A percentile compares a stretch with the other conserved stretches of the same genome.
These are phyloP conservation scores for Balaenoptera acutorostrata DNA, from an alignment of 2,113 vertebrate species.

Conservation along the genomic window DNA sequence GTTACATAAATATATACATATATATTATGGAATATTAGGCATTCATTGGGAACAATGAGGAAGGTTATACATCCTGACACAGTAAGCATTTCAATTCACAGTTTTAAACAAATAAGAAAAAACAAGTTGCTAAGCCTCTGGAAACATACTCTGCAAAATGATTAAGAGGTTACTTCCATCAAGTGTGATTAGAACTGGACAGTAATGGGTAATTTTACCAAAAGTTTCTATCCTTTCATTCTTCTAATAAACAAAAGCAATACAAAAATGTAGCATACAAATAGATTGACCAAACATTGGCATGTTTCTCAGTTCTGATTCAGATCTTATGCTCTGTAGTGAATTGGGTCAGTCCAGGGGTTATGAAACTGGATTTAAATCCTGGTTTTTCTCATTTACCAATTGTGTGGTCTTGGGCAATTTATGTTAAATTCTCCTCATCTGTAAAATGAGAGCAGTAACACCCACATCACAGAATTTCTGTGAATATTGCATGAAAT, in stretches of 20 bases:
- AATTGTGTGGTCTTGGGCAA: background rate
- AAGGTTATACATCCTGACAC: background rate
- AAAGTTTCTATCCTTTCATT: background rate
- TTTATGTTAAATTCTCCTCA: background rate
- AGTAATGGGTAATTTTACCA: background rate
- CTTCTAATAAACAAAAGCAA: background rate
- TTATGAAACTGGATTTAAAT: background rate
- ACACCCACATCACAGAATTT: background rate
- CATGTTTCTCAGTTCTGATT: background rate
- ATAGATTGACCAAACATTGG: background rate
- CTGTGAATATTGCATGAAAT: background rate
- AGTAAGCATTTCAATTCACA: background rate
- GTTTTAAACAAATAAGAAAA: background rate
- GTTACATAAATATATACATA: background rate
- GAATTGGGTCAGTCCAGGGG: background rate
- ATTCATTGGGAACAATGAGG: background rate
- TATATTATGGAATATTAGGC: background rate
- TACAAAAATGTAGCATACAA: background rate
- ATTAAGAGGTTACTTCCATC: background rate
- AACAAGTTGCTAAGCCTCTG: background rate
- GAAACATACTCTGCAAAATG: background rate
- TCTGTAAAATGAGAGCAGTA: background rate
- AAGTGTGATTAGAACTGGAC: background rate
- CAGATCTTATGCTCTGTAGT: background rate
- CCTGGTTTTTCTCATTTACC: background rate